phyloP scores from a whole-genome alignment of 2,888 invertebrate genomes.

The Drosophila nigricruria region DNA sequence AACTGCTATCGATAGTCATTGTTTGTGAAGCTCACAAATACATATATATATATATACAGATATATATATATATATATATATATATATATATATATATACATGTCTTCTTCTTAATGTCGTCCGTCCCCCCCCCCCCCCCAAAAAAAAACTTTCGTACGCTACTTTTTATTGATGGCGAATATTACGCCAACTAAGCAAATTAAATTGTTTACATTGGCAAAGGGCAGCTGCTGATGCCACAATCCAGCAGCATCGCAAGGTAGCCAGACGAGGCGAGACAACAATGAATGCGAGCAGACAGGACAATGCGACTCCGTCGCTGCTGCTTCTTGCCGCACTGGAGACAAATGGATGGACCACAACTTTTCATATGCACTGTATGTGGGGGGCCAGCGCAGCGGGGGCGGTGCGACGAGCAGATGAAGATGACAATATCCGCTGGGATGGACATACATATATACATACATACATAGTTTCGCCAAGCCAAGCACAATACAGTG shows the following conservation, averaged over 20 bases:
- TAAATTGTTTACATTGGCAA: slow-evolving; percentile 76
- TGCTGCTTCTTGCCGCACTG: slow-evolving; percentile 19
- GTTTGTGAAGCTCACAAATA: slow-evolving; percentile 50
- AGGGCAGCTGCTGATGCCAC: slow-evolving; percentile 23
- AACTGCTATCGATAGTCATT: slow-evolving; percentile 70
- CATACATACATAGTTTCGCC: background rate
- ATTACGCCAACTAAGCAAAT: slow-evolving; percentile 81
- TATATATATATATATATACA: slow-evolving; percentile 2
- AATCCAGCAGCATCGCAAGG: slow-evolving; percentile 47
- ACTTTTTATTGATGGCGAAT: slow-evolving; percentile 76
- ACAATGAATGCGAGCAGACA: slow-evolving; percentile 58
- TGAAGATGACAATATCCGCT: background rate
- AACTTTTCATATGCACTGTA: slow-evolving; percentile 38
- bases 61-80: background rate
- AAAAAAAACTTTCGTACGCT: slow-evolving; percentile 30
- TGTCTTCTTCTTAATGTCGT: slow-evolving; percentile 24
- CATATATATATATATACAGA: slow-evolving; percentile 14
- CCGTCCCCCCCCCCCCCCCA: background rate
- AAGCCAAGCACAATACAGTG: slow-evolving; percentile 19
- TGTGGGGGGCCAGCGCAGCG: background rate
- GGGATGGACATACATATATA: background rate
- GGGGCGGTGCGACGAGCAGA: background rate
- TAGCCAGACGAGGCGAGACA: slow-evolving; percentile 48
- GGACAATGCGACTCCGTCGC: slow-evolving; percentile 32
- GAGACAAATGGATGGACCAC: slow-evolving; percentile 62